Evolutionary conservation across 2,113 vertebrate species (phyloP).

Genomic region (Aegotheles bennettii): DNA sequence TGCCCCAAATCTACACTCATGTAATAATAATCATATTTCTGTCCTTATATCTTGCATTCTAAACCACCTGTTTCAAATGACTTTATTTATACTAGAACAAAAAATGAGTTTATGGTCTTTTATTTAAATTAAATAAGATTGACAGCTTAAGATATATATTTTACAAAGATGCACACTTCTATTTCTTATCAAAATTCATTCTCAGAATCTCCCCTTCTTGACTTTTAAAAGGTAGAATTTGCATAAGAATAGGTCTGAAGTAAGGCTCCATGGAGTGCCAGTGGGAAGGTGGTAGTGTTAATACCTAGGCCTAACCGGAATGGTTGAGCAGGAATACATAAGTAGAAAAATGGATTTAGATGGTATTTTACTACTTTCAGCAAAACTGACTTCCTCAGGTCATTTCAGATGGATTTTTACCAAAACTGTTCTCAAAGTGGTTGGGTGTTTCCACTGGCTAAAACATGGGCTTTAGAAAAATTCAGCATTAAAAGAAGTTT

Average conservation of each 20-base stretch:
- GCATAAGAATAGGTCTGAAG: background rate
- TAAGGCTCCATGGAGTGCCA: background rate
- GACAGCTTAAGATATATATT: background rate
- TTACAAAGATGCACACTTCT: background rate
- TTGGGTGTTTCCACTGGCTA: background rate
- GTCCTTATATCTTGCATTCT: background rate
- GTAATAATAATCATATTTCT: background rate
- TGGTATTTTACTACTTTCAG: background rate
- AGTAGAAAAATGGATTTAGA: background rate
- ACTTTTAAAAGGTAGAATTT: background rate
- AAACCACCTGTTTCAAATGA: background rate
- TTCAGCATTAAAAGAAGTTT: background rate
- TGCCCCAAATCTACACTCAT: background rate
- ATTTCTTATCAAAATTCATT: background rate
- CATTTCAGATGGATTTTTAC: background rate
- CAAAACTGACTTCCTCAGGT: background rate
- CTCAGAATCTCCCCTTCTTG: background rate
- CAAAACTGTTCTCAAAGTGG: background rate
- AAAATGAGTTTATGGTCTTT: background rate
- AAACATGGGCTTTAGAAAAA: background rate
- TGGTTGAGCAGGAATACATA: background rate
- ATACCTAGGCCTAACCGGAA: background rate
- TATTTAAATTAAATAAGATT: background rate
- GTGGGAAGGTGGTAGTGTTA: background rate
- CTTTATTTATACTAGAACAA: background rate